Conservation (phyloP, 2,113 vertebrate species). For the Notothenia coriiceps region DNA sequence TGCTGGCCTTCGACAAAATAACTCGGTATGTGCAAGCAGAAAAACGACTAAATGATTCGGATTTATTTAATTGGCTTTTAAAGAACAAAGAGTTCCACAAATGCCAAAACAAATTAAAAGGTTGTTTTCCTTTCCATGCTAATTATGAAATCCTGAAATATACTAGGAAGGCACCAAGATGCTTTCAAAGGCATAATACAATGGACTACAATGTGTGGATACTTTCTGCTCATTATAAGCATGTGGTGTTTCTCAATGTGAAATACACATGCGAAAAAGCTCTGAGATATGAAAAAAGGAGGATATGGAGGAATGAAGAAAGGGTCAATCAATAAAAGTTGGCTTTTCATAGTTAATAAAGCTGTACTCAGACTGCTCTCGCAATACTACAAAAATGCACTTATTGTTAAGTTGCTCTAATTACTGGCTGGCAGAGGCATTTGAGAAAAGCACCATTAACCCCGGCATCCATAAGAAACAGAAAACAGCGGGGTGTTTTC, state of each 20-base stretch:
- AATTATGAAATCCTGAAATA: slow-evolving; percentile 16
- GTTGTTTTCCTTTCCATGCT: slow-evolving; percentile 4
- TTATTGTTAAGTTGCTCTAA: slow-evolving; percentile 76
- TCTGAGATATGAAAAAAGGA: slow-evolving; percentile 15
- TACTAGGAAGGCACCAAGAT: background rate
- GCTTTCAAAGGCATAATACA: slow-evolving; percentile 15
- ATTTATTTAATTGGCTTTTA: background rate
- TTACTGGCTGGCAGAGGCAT: slow-evolving; percentile 69
- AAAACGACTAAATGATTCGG: background rate
- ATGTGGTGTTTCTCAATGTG: slow-evolving; percentile 1
- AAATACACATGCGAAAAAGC: background rate
- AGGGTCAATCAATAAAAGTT: slow-evolving; percentile 54
- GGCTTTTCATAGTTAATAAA: slow-evolving; percentile 57
- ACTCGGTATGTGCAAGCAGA: background rate
- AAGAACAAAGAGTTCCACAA: slow-evolving; percentile 16
- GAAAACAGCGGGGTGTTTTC: slow-evolving; percentile 76
- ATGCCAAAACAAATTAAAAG: slow-evolving; percentile 12
- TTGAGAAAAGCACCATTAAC: slow-evolving; percentile 77
- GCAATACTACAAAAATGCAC: slow-evolving; percentile 59
- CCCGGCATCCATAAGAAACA: slow-evolving; percentile 65
- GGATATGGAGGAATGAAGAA: slow-evolving; percentile 5
- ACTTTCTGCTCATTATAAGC: slow-evolving; percentile 9
- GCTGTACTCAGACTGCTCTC: slow-evolving; percentile 39
- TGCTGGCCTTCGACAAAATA: background rate
- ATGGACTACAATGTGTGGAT: background rate